These are phyloP conservation scores for Graptemys geographica DNA, from an alignment of 2,797 vertebrate species.

Conservation along the genomic window DNA sequence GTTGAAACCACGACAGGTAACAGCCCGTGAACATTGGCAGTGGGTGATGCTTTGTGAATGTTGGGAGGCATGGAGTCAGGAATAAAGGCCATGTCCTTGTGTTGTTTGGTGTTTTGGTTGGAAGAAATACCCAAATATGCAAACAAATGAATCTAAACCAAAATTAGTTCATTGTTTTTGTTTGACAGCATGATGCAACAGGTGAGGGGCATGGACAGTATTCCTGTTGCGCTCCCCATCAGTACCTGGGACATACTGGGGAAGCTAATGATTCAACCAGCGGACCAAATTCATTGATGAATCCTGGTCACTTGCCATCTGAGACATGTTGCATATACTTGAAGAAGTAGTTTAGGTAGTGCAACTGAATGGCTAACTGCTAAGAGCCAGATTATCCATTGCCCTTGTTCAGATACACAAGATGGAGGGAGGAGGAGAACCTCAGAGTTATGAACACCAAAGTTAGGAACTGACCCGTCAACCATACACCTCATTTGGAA, in stretches of 20 bases:
- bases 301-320: too few species aligned
- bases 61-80: background rate
- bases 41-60: background rate
- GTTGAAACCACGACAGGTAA: background rate
- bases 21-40: background rate
- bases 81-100: background rate
- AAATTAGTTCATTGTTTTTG: background rate
- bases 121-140: background rate
- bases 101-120: background rate
- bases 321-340: too few species aligned
- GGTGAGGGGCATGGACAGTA: too few species aligned
- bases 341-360: background rate
- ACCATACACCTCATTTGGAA: too few species aligned
- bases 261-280: too few species aligned
- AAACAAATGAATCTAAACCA: background rate
- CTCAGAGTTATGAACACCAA: too few species aligned
- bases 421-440: background rate
- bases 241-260: too few species aligned
- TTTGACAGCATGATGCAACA: background rate
- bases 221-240: too few species aligned
- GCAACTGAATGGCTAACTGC: background rate
- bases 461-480: too few species aligned
- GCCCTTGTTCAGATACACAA: background rate
- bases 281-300: too few species aligned
- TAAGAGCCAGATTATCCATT: background rate